Evolutionary conservation across 2,113 vertebrate genomes (phyloP), one percentile per base, ranked within the genome.

Genomic region (Nothocercus nigrocapillus): DNA sequence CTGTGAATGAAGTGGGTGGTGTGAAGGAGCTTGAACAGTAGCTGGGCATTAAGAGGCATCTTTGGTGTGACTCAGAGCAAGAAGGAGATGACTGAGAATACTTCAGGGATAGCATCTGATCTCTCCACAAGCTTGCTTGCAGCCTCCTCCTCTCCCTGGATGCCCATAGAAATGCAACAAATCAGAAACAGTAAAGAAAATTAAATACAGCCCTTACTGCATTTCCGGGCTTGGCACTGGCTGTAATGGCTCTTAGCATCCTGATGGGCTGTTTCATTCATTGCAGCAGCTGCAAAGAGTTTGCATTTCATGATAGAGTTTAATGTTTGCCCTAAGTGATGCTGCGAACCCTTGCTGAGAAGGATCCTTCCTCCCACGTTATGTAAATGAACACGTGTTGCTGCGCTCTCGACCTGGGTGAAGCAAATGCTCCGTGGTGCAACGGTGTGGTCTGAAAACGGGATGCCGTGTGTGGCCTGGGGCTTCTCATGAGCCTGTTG

Each of bases 391-490:
- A n/a, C 9, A 1, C 20, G 0, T 1, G 49, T 32, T 30, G 24
- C 74, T 16, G 7, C 2, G 42, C 28, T 7, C 78, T 10, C n/a
- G 5, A 3, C 53, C 9, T 12, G 0, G 11, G 69, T 0, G 53
- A 25, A 24, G 77, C 69, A 11, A 17, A 16, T 2, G 0, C 53
- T 58, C 5, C 12, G 0, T 53, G 56, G 58, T 17, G 83, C 61
- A 13, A 0, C 22, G 1, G 9, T 0, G 6, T 2, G 64, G 11
- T 4, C 59, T 19, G 61, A 5, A 20, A 28, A 30, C 0, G 7
- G 1, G 9, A 13, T 11, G 42, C 6, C 10, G 42, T 3, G 17
- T 3, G 54, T 25, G 67, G 34, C 8, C 53, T 4, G 3, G 34
- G 25, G 11, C 44, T 19, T 36, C 2, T 20, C 20, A 3, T 19